These are phyloP conservation scores for Rhimphoctona megacephalus DNA, from an alignment of 2,888 invertebrate genomes.

Conservation along the genomic window DNA sequence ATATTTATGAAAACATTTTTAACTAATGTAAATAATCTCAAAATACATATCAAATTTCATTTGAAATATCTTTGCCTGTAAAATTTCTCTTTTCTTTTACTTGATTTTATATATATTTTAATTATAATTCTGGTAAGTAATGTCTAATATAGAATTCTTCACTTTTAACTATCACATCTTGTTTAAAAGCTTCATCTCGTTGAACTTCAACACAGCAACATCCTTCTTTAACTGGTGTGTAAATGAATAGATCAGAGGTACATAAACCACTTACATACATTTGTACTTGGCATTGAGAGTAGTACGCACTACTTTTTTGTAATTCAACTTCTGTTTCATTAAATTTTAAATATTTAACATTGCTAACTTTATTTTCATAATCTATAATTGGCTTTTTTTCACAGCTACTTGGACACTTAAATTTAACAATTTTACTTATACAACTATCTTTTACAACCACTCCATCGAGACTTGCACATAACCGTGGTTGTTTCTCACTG, in stretches of 20 bases:
- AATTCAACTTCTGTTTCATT: background rate
- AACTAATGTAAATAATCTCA: no score
- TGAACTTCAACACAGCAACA: constrained; percentile 37
- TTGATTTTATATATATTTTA: background rate
- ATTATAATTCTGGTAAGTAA: constrained; percentile 11
- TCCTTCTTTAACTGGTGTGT: constrained; percentile 58
- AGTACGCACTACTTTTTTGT: constrained; percentile 41
- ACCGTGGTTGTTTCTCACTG: constrained; percentile 34
- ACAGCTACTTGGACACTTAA: constrained; percentile 61
- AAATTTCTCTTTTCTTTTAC: constrained; percentile 19
- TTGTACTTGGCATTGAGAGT: constrained; percentile 62
- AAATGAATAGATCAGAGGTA: constrained; percentile 64
- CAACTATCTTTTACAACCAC: constrained; percentile 60
- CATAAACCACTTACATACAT: constrained; percentile 61
- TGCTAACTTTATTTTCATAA: constrained; percentile 21
- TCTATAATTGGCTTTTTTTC: constrained; percentile 55
- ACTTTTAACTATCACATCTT: constrained; percentile 32
- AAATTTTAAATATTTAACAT: constrained; percentile 55
- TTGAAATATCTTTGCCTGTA: constrained; percentile 2
- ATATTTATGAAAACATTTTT: no score
- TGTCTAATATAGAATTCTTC: constrained; percentile 54
- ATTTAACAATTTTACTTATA: constrained; percentile 48
- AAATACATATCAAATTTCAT: no score
- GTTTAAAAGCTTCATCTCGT: constrained; percentile 52
- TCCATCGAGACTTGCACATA: constrained; percentile 59